Conservation (phyloP, 1,140 invertebrate genomes). For the Drosophila orosa region DNA sequence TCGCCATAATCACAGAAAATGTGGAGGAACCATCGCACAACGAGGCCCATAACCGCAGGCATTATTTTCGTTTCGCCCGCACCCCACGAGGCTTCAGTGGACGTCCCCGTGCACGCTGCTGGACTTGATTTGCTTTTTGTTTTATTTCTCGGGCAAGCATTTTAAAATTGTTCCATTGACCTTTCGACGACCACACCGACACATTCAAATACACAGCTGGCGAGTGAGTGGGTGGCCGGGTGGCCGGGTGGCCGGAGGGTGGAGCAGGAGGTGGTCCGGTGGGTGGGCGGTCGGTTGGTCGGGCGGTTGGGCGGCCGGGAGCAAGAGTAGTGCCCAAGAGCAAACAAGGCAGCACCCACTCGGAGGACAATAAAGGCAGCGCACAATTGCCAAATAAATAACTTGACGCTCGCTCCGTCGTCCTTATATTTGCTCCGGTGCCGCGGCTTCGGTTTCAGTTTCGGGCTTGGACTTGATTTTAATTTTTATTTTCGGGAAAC, state of each 20-base stretch:
- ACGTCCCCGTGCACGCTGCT: conserved; percentile 16
- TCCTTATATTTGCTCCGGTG: conserved; percentile 74
- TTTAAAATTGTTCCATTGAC: conserved; percentile 79
- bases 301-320: background rate
- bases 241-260: background rate
- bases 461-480: conserved; percentile 58
- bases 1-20: conserved; percentile 16
- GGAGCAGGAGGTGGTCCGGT: conserved; percentile 1
- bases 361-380: conserved; percentile 73
- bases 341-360: conserved; percentile 66
- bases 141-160: conserved; percentile 45
- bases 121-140: conserved; percentile 40
- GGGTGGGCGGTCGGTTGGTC: background rate
- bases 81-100: conserved; percentile 18
- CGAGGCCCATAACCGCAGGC: conserved; percentile 37
- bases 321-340: conserved; percentile 63
- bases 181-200: conserved; percentile 58
- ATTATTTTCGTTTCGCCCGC: conserved; percentile 20
- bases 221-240: conserved; percentile 18
- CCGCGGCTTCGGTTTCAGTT: conserved; percentile 30
- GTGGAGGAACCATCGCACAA: conserved; percentile 8
- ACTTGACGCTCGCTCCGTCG: conserved; percentile 67
- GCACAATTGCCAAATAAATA: conserved; percentile 81
- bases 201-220: conserved; percentile 46
- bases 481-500: conserved; percentile 58